Base-by-base conservation (phyloP, 2,797 vertebrate genomes). In the Myotis daubentonii region DNA sequence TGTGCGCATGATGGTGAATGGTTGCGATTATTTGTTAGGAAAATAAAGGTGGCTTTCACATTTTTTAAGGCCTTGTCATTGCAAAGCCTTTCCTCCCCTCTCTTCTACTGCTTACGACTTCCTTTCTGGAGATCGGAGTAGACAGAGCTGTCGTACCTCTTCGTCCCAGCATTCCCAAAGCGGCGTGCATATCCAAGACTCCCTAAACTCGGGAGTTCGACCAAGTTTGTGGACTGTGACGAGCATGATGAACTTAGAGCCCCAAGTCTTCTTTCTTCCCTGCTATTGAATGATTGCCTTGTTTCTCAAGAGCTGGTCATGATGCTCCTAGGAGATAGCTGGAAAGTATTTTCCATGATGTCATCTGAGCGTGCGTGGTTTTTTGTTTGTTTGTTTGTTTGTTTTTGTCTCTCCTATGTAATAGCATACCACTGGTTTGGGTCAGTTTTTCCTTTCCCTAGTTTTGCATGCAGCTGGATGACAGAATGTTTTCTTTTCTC, bases 61-160 rank as follows among this genome's bases (percentile, higher is more conserved):
- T 82, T 71, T 87, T 80, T 92, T 72, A 76, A 83, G 76, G 74
- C 23, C 57, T 80, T 62, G 51, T 95, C 88, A 17, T 76, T 3
- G 3, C 86, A 81, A 87, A 86, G 62, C 41, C 62, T 82, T 55
- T 72, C 28, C 23, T 13, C 65, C 15, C 15, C 8, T 38, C 36
- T 76, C 79, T 78, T 60, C 49, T 23, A 44, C 87, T 8, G 20
- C 51, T 87, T 91, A 22, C 1, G 22, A 82, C 89, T 90, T 78
- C 0, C 2, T 70, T 92, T 89, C 94, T 89, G 49, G 75, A 92
- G 79, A 79, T 96, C 83, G 84, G 57, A 89, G 83, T 22, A 89
- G 23, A 60, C 38, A 33, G 68, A 36, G 36, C 23, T 96, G 94
- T 81, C 1, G 0, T 44, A 78, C 4, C 38, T 86, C 51, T 95